Evolutionary conservation across 37 sponge, comb jelly and placozoan genomes (phyloP).

Genomic region (Cladorhizidae sp.): DNA sequence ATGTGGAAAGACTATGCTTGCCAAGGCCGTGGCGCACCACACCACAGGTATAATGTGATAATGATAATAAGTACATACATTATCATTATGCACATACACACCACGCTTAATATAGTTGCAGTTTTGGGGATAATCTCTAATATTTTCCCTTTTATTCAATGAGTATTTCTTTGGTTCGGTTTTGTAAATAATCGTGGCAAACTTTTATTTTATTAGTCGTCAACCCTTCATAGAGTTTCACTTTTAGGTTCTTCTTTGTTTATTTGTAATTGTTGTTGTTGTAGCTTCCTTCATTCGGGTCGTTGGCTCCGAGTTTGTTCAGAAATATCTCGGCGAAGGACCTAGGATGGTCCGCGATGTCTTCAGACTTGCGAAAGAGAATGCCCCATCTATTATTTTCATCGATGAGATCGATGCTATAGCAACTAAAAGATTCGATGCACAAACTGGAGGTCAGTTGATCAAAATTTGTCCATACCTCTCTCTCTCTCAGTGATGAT

Average conservation of each 20-base stretch:
- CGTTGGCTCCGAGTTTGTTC: constrained; percentile 98
- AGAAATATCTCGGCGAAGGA: constrained; percentile 98
- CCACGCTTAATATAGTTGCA: background rate
- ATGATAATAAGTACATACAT: background rate
- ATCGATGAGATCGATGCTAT: constrained; percentile 99
- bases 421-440: constrained; percentile 98
- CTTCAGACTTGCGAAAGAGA: constrained; percentile 96
- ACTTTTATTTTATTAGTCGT: no score
- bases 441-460: constrained; percentile 93
- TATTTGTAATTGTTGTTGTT: constrained; percentile 3
- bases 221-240: no score
- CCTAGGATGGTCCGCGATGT: constrained; percentile 98
- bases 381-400: constrained; percentile 98
- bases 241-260: background rate
- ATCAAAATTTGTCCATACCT: background rate
- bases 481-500: background rate
- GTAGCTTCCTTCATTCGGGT: constrained; percentile 93
- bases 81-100: background rate
- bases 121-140: no score
- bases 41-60: constrained; percentile 49
- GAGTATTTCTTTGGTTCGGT: no score
- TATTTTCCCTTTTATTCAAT: no score
- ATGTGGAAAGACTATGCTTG: constrained; percentile 99
- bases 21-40: constrained; percentile 96
- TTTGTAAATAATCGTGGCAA: no score